phyloP scores from a whole-genome alignment of 2,797 vertebrate species.

The Mormyrus hasselquistii region DNA sequence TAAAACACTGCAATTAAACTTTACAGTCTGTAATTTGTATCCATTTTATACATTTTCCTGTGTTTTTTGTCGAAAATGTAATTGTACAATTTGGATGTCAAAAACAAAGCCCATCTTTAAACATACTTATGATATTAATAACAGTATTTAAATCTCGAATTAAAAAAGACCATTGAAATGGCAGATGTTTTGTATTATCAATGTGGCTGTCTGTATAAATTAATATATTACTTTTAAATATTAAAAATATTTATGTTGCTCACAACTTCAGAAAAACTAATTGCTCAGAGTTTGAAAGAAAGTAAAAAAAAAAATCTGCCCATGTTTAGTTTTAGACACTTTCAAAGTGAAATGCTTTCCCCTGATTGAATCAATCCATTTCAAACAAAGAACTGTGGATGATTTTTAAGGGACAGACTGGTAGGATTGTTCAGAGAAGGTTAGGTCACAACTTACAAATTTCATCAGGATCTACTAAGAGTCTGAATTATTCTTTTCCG shows the following conservation, averaged over 20 bases:
- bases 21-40: conserved; percentile 48
- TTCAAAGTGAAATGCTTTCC: not conserved
- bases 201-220: not conserved
- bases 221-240: not conserved
- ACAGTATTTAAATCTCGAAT: not conserved
- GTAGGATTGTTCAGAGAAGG: not conserved
- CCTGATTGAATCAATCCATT: not conserved
- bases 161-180: not conserved
- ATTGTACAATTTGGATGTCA: not conserved
- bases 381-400: not conserved
- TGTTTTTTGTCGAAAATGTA: not conserved
- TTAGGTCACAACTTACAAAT: not conserved
- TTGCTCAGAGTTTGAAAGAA: not conserved
- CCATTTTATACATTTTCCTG: not conserved
- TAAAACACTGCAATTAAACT: conserved; percentile 54
- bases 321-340: not conserved
- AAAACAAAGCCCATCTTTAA: not conserved
- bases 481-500: not conserved
- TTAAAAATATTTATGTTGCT: not conserved
- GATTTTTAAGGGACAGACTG: not conserved
- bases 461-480: not conserved
- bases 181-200: not conserved
- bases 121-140: not conserved
- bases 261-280: not conserved
- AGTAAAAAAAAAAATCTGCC: not conserved